These are phyloP conservation scores for Sebastes steindachneri DNA, from an alignment of 2,797 vertebrate species.

Conservation along the genomic window DNA sequence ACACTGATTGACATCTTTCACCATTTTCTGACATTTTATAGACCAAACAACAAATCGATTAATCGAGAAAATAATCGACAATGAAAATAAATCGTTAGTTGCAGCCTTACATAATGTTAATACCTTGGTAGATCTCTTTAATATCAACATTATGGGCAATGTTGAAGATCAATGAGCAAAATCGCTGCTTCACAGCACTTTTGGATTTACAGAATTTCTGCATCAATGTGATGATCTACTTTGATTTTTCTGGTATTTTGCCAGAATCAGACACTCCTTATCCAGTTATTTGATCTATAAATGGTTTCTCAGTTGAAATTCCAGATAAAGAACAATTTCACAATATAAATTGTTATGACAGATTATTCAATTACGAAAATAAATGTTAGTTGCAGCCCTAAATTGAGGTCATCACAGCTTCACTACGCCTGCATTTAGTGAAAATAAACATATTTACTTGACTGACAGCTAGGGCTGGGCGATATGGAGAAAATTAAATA, in stretches of 20 bases:
- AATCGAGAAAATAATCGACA: no score
- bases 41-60: no score
- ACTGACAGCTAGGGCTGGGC: neutral
- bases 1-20: no score
- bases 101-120: no score
- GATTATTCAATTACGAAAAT: neutral
- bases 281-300: neutral
- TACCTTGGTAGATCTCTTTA: neutral
- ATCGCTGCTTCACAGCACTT: neutral
- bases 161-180: neutral
- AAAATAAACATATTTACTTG: neutral
- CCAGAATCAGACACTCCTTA: neutral
- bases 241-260: neutral
- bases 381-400: neutral
- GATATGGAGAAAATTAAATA: no score
- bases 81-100: no score
- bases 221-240: neutral
- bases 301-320: neutral
- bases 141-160: neutral
- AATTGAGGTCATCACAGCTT: neutral
- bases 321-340: neutral
- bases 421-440: neutral
- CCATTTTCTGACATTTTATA: no score
- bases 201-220: neutral
- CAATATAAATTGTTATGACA: neutral